A percentile compares a stretch with the other conserved stretches of the same genome.
Evolutionary conservation across 2,797 vertebrate genomes (phyloP).

Genomic region (Coendou prehensilis): DNA sequence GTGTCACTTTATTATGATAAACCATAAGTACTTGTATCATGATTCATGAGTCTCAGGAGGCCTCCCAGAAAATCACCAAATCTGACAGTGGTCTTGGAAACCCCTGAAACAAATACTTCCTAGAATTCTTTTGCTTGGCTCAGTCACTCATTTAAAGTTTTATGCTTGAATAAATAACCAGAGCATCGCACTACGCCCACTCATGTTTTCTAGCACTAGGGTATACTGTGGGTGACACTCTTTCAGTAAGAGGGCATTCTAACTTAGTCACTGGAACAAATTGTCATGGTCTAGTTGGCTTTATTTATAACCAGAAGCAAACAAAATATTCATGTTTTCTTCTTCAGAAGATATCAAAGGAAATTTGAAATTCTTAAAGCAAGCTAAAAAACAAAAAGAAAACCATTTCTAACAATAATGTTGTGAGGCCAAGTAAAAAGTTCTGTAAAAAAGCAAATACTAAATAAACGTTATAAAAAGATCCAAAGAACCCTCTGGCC

Average conservation of each 20-base stretch:
- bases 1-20: conserved; percentile 14
- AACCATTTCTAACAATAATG: conserved; percentile 23
- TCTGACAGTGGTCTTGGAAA: not conserved
- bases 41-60: not conserved
- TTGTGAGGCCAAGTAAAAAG: not conserved
- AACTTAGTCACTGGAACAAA: not conserved
- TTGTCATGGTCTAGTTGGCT: not conserved
- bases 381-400: not conserved
- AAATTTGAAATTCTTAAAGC: not conserved
- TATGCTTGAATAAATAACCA: not conserved
- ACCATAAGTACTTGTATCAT: not conserved
- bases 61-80: not conserved
- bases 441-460: not conserved
- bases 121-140: not conserved
- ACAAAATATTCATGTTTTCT: not conserved
- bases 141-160: not conserved
- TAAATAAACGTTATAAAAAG: conserved; percentile 22
- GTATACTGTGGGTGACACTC: not conserved
- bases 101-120: not conserved
- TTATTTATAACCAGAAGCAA: conserved; percentile 37
- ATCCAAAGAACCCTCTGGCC: not conserved
- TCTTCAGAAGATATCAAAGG: conserved; percentile 5
- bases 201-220: not conserved
- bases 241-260: not conserved
- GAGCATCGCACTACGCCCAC: not conserved